A percentile compares a stretch with the other conserved stretches of the same genome.
phyloP scores from a whole-genome alignment of 2,797 vertebrate species.

The Schizopygopsis pylzovi region DNA sequence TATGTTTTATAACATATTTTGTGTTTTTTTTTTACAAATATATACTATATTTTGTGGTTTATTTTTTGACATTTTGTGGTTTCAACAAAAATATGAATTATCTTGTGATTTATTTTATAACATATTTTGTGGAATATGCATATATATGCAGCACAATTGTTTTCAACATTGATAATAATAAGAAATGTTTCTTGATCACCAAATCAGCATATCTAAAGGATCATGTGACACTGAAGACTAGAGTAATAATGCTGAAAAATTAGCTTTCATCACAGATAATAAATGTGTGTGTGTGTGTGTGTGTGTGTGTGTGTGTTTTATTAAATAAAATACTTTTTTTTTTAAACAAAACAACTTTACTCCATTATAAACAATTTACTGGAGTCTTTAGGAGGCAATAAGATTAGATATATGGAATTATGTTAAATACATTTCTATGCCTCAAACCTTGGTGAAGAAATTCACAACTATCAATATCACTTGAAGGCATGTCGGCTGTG shows the following conservation, averaged over 20 bases:
- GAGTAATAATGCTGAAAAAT: too few species aligned
- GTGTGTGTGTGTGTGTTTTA: not conserved
- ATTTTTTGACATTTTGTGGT: not conserved
- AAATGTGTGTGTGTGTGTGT: not conserved
- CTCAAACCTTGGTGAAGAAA: not conserved
- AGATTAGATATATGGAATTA: not conserved
- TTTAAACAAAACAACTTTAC: not conserved
- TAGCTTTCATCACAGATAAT: too few species aligned
- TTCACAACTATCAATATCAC: conserved; percentile 30
- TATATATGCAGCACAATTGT: not conserved
- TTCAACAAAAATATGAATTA: not conserved
- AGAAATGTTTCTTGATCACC: not conserved
- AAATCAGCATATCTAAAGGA: not conserved
- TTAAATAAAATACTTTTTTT: not conserved
- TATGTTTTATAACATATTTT: too few species aligned
- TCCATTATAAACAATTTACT: not conserved
- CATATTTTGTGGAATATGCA: not conserved
- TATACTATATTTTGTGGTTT: too few species aligned
- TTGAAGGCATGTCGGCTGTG: not conserved
- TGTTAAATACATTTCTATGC: not conserved
- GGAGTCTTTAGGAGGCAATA: not conserved
- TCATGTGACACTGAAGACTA: not conserved
- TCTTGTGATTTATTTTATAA: not conserved
- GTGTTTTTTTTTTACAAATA: too few species aligned
- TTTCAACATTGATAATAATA: not conserved